Evolutionary conservation across 1,140 invertebrate genomes (phyloP), one percentile per base, ranked within the genome.

Genomic region (Psilanteris sp.): DNA sequence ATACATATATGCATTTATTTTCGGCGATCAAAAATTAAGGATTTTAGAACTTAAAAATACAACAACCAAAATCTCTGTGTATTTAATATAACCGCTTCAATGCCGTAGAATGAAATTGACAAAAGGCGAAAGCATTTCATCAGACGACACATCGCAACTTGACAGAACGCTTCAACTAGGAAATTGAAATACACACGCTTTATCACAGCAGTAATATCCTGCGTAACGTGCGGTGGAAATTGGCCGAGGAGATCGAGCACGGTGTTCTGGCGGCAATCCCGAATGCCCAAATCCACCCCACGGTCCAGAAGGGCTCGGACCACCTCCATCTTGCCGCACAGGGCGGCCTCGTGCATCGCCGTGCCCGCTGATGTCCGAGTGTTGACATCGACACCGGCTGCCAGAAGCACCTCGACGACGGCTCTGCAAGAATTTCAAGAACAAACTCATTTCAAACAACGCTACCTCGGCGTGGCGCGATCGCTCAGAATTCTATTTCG

Each of bases 241-340:
- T 96, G 94, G 41, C 93, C 92, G 1, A 98, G 90, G 20, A 97
- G 90, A 81, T 97, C 96, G 36, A 96, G 90, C 1, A 97, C 96
- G 5, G 96, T 98, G 84, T 94, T 93, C 59, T 93, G 92, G 52
- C 92, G 90, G 8, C 91, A 91, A 82, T 98, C 95, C 6, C 92
- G 90, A 29, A 95, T 93, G 52, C 92, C 91, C 7, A 96, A 89
- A 86, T 97, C 94, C 13, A 96, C 94, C 3, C 96, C 96, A 46
- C 92, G 90, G 29, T 95, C 92, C 3, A 99, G 84, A 8, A 98
- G 89, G 0, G 95, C 91, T 43, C 93, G 90, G 2, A 97, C 96
- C 15, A 98, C 96, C 68, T 96, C 95, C 70, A 95, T 92, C 89
- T 98, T 98, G 39, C 97, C 97, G 87, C 94, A 98, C 3, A 97